phyloP scores from a whole-genome alignment of 2,888 invertebrate species.

The Agrochola litura region DNA sequence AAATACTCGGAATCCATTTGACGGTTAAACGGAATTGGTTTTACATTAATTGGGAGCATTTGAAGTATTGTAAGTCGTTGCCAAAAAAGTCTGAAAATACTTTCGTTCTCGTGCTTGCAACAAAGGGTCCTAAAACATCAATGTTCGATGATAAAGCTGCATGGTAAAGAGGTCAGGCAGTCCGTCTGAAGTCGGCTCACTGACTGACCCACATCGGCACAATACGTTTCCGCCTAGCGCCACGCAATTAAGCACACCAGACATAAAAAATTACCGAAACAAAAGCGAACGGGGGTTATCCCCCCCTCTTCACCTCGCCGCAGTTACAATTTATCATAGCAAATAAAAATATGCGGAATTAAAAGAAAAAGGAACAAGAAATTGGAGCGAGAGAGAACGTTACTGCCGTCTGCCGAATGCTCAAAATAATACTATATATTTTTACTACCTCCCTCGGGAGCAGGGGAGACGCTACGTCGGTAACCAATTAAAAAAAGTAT shows the following conservation, averaged over 20 bases:
- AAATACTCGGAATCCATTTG: constrained; percentile 46
- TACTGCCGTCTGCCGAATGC: constrained; percentile 79
- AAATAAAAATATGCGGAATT: constrained; percentile 90
- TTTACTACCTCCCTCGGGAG: constrained; percentile 76
- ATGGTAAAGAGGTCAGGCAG: constrained; percentile 83
- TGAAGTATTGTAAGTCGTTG: not conserved
- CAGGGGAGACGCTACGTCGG: constrained; percentile 73
- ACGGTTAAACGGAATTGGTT: constrained; percentile 34
- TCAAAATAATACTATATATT: constrained; percentile 84
- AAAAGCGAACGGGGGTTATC: constrained; percentile 82
- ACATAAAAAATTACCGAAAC: constrained; percentile 90
- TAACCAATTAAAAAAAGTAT: constrained; percentile 74
- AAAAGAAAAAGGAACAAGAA: constrained; percentile 89
- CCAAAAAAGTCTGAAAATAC: not conserved
- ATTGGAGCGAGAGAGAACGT: constrained; percentile 82
- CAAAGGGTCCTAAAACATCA: constrained; percentile 28
- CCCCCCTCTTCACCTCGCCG: constrained; percentile 78
- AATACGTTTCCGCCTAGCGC: constrained; percentile 86
- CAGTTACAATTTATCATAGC: constrained; percentile 90
- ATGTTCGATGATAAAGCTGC: constrained; percentile 69
- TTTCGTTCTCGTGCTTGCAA: not conserved
- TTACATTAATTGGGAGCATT: constrained; percentile 10
- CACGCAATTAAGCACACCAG: constrained; percentile 89
- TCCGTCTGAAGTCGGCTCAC: constrained; percentile 73
- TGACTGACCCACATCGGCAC: constrained; percentile 87